Evolutionary conservation across 2,888 invertebrate genomes (phyloP), one percentile per base, ranked within the genome.

Genomic region (Andrena flavipes): DNA sequence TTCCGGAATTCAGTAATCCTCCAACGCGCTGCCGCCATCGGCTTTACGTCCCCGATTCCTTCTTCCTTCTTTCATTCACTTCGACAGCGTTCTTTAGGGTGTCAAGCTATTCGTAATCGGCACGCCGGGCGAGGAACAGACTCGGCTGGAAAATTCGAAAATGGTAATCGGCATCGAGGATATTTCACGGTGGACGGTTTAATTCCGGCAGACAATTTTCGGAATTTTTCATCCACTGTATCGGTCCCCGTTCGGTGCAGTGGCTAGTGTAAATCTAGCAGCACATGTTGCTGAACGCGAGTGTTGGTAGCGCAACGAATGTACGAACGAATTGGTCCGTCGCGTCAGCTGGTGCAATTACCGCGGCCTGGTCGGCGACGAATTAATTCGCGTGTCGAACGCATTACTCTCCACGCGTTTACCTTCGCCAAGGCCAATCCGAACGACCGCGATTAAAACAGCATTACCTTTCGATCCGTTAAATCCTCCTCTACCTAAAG

Each of bases 321-420:
- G 56, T 35, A 49, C 26, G 51, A 67, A 26, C 69, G 71, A 62
- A 56, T 56, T 42, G 42, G 60, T 13, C 49, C 10, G 30, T 42
- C 64, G 68, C 79, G 73, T 67, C 72, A 71, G 76, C 70, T 80
- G 79, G 70, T 23, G 72, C 74, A 82, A 86, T 87, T 82, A 82
- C 78, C 72, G 29, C 49, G 16, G 49, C 48, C 49, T 51, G 59
- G 59, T 6, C 26, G 48, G 5, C 77, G 70, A 71, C 78, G 65
- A 84, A 86, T 87, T 87, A 86, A 86, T 86, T 82, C 85, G 73
- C 77, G 76, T 26, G 69, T 76, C 74, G 69, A 51, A 20, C 64
- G 68, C 87, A 72, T 84, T 84, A 74, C 87, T 86, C 84, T 42
- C 83, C 71, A 62, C 74, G 69, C 76, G 76, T 86, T 85, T 70